Conservation (phyloP, 2,797 vertebrate genomes). For the Cuculus canorus region DNA sequence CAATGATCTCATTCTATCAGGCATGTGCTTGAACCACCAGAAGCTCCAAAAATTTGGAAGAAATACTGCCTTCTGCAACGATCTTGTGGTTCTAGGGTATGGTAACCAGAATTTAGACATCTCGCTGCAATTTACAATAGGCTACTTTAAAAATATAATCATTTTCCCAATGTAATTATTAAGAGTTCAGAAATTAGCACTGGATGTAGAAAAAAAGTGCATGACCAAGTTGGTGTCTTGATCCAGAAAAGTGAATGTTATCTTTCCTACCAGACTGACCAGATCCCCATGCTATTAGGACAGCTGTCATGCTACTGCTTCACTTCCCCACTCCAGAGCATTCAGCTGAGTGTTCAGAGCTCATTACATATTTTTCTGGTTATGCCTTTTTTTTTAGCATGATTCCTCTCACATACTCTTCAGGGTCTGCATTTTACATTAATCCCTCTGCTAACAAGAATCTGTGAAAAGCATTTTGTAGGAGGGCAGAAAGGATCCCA, state of each 20-base stretch:
- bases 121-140: background rate
- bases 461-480: background rate
- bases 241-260: background rate
- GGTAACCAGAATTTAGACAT: background rate
- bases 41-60: background rate
- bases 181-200: background rate
- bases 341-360: background rate
- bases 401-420: background rate
- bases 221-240: background rate
- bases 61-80: background rate
- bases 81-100: background rate
- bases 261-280: background rate
- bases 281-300: background rate
- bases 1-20: background rate
- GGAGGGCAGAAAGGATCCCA: constrained; percentile 16
- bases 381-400: background rate
- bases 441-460: constrained; percentile 42
- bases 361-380: background rate
- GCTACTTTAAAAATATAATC: background rate
- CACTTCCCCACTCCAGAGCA: background rate
- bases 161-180: background rate
- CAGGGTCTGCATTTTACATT: background rate
- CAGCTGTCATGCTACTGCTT: background rate
- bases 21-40: background rate
- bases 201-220: background rate